Conservation (phyloP, 2,888 invertebrate species). For the Athalia cordata region DNA sequence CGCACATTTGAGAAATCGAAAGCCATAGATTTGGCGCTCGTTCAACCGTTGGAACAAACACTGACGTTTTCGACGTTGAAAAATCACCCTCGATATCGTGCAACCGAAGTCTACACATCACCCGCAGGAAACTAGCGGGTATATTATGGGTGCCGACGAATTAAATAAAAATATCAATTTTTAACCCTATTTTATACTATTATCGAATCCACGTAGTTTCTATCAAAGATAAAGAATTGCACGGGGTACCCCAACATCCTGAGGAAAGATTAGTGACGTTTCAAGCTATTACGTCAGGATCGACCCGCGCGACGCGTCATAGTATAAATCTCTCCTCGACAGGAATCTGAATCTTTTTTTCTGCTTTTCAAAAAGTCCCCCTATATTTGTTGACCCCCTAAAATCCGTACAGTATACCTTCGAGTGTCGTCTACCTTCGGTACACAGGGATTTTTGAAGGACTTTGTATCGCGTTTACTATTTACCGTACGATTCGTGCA, state of each 20-base stretch:
- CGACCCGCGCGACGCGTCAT: no score
- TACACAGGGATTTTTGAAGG: not conserved
- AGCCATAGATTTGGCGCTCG: conserved; percentile 19
- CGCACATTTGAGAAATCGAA: conserved; percentile 13
- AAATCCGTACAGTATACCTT: not conserved
- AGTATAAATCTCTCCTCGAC: no score
- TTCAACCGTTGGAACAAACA: conserved; percentile 16
- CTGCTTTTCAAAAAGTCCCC: conserved; percentile 1
- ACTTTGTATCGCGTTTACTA: conserved; percentile 13
- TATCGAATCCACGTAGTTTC: no score
- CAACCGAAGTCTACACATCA: no score
- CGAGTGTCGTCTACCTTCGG: conserved; percentile 5
- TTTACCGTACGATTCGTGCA: conserved; percentile 32
- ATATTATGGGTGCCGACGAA: not conserved
- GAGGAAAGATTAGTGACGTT: no score
- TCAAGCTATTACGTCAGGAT: no score
- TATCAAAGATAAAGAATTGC: no score
- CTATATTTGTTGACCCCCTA: conserved; percentile 20
- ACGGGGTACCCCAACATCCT: no score
- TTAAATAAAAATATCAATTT: not conserved
- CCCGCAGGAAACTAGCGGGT: not conserved
- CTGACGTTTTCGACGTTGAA: conserved; percentile 27
- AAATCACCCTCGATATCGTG: not conserved
- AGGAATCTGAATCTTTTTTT: conserved; percentile 26
- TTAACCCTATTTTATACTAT: no score